Percentiles rank a stretch among this genome's conserved stretches.
These are phyloP conservation scores for Oceanodroma leucorhoa DNA, from an alignment of 2,797 vertebrate species.

Conservation along the genomic window DNA sequence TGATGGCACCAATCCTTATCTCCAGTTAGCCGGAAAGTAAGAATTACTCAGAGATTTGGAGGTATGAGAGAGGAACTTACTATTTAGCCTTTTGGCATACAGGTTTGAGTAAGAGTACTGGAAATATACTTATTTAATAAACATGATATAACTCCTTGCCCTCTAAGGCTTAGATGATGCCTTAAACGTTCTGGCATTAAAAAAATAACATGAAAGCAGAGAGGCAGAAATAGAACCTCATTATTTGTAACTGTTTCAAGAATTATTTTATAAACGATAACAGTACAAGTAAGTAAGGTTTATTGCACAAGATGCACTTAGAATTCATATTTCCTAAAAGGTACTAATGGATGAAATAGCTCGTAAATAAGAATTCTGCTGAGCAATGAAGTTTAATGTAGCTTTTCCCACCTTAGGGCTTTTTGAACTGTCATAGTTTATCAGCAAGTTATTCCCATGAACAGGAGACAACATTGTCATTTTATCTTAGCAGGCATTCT, in stretches of 20 bases:
- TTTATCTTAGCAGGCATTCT: conserved; percentile 49
- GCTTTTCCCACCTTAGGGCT: not conserved
- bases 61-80: not conserved
- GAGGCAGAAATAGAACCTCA: not conserved
- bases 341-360: not conserved
- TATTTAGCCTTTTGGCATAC: not conserved
- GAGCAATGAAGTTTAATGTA: not conserved
- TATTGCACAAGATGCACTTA: not conserved
- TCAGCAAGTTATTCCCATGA: conserved; percentile 16
- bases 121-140: not conserved
- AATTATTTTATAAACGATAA: not conserved
- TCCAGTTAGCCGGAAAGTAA: not conserved
- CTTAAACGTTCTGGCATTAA: not conserved
- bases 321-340: not conserved
- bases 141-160: not conserved
- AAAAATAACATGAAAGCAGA: not conserved
- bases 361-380: not conserved
- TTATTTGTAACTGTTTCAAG: not conserved
- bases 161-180: not conserved
- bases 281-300: not conserved
- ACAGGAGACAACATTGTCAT: conserved; percentile 41
- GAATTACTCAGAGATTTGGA: not conserved
- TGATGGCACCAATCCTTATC: not conserved
- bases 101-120: not conserved
- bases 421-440: conserved; percentile 37